Base-by-base conservation (phyloP, 2,113 vertebrate genomes). In the Megalops atlanticus region DNA sequence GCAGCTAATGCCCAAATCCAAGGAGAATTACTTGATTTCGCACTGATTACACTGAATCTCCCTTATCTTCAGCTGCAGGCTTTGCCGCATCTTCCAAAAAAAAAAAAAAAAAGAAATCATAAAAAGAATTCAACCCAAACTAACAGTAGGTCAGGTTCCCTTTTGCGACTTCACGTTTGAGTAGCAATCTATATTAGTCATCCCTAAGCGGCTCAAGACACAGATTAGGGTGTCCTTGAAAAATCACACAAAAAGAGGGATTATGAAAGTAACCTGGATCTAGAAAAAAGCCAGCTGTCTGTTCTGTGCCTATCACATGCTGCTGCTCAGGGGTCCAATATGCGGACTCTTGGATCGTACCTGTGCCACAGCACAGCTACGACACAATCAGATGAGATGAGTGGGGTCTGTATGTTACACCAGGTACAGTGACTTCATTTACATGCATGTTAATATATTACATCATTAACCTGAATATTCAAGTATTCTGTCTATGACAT, bases 201-300 rank as follows among this genome's bases (percentile, higher is more conserved):
- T 77, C 3, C 18, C 35, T 45, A 79, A 74, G 31, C 70, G 64
- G 77, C 39, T 74, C 5, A n/a, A 31, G 54, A 74, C 40, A n/a
- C 16, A 83, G 77, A 21, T 79, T 24, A 79, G 27, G 38, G 38
- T 33, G 5, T 58, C 71, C 70, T 72, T 82, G 58, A 77, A 77
- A n/a, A 82, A 71, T 24, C 33, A 27, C 43, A 47, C 4, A 64
- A 69, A 49, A 40, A 74, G 64, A 15, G 49, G 70, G 76, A 68
- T 82, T 73, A 82, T 21, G 35, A 33, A 27, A 47, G 72, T 74
- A 74, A 73, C 71, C 71, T 43, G 79, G 71, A 35, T 24, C 38
- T 52, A 43, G 79, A 58, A 35, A n/a, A 75, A 35, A 75, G 47
- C 79, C 72, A 81, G 74, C 71, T 81, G 79, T 74, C 72, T 27